These are phyloP conservation scores for Aelia acuminata DNA, from an alignment of 2,888 invertebrate genomes.

Conservation along the genomic window DNA sequence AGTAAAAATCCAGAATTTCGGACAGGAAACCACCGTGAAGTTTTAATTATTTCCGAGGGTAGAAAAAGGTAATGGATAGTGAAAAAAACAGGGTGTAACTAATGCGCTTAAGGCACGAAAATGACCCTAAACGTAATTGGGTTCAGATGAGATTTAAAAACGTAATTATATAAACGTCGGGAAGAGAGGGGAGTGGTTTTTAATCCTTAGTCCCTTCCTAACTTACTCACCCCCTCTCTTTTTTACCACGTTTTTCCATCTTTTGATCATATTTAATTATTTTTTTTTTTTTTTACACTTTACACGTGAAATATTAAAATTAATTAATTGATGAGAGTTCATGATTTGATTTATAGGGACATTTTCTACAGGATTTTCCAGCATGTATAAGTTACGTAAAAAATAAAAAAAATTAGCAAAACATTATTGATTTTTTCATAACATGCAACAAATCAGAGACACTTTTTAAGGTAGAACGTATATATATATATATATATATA, in stretches of 20 bases:
- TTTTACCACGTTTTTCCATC: background rate
- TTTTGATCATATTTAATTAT: background rate
- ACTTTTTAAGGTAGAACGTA: no score
- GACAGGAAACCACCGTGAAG: background rate
- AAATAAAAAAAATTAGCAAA: no score
- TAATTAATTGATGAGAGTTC: background rate
- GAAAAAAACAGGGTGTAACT: background rate
- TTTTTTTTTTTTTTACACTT: background rate
- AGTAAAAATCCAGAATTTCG: background rate
- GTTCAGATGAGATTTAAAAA: constrained; percentile 32
- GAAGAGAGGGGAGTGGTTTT: background rate
- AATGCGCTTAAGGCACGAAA: constrained; percentile 27
- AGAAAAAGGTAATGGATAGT: constrained; percentile 10
- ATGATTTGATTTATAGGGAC: no score
- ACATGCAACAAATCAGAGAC: no score
- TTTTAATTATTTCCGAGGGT: constrained; percentile 15
- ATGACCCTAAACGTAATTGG: constrained; percentile 32
- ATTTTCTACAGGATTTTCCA: no score
- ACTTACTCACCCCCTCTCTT: background rate
- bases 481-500: no score
- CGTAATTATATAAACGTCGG: background rate
- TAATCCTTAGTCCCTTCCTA: background rate
- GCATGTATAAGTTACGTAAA: no score
- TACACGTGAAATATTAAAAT: background rate
- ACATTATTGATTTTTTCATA: no score